These are phyloP conservation scores for Petrosia ficiformis DNA, from an alignment of 37 sponge, comb jelly and placozoan species.

Conservation along the genomic window DNA sequence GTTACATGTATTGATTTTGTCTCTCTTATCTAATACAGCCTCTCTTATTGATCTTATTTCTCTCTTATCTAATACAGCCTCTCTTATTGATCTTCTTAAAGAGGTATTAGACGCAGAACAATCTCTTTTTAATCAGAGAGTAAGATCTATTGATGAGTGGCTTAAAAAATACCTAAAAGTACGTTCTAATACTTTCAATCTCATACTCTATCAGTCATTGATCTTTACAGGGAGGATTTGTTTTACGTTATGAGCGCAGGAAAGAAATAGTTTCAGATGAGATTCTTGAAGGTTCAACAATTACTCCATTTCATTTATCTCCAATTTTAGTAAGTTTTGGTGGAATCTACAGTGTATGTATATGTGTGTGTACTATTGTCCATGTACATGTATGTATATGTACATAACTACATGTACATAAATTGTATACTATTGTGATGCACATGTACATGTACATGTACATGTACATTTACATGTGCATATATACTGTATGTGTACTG, in stretches of 20 bases:
- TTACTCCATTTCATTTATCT: slow-evolving; percentile 40
- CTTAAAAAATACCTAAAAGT: slow-evolving; percentile 69
- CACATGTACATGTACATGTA: no score
- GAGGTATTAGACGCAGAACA: slow-evolving; percentile 71
- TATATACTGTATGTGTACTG: no score
- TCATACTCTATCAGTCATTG: background rate
- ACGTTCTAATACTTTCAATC: background rate
- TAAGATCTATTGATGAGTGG: slow-evolving; percentile 58
- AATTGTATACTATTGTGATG: no score
- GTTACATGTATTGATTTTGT: background rate
- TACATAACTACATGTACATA: no score
- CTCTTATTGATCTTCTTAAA: slow-evolving; percentile 60
- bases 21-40: slow-evolving; percentile 9
- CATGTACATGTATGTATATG: no score
- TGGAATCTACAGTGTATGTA: no score
- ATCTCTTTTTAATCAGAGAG: slow-evolving; percentile 50
- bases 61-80: slow-evolving; percentile 12
- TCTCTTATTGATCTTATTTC: slow-evolving; percentile 43
- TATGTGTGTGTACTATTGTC: no score
- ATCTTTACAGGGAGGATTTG: slow-evolving; percentile 50
- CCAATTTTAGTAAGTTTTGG: slow-evolving; percentile 51
- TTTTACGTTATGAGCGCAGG: slow-evolving; percentile 56
- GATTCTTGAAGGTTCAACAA: slow-evolving; percentile 14
- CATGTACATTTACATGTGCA: no score
- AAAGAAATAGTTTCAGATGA: slow-evolving; percentile 63